Percentiles rank a stretch among this genome's conserved stretches.
Evolutionary conservation across 2,888 invertebrate species (phyloP).

Genomic region (Teleogryllus oceanicus): DNA sequence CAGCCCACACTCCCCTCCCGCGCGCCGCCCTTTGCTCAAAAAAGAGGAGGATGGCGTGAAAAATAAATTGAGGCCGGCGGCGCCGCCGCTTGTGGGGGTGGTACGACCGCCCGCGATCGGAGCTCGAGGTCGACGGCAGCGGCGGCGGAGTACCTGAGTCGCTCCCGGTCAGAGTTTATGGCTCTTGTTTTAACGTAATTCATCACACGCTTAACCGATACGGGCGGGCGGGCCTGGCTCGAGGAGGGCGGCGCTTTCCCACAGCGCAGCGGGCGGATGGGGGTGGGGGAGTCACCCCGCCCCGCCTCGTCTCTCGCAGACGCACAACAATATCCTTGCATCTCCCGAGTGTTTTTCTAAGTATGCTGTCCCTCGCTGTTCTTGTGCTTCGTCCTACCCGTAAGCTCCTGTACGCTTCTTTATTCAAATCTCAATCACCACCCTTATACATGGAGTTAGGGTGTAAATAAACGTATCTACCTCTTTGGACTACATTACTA

Average conservation of each 20-base stretch:
- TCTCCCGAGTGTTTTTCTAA: no score
- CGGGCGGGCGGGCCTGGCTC: background rate
- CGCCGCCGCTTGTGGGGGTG: background rate
- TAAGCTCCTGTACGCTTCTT: no score
- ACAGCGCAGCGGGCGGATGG: background rate
- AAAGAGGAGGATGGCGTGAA: constrained; percentile 7
- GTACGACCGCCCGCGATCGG: background rate
- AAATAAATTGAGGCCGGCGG: constrained; percentile 6
- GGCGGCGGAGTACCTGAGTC: background rate
- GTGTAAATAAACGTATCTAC: no score
- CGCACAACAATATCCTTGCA: no score
- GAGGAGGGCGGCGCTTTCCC: background rate
- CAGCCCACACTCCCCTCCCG: background rate
- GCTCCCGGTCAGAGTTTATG: background rate
- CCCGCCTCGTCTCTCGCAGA: no score
- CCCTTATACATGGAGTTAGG: no score
- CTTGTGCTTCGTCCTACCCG: no score
- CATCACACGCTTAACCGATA: constrained; percentile 28
- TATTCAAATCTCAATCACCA: no score
- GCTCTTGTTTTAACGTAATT: constrained; percentile 26
- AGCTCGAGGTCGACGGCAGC: background rate
- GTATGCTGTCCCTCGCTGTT: no score
- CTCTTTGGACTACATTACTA: no score
- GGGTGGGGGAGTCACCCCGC: no score
- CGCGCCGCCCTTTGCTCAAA: background rate